Conservation (phyloP, 2,888 invertebrate species). For the Leptinotarsa juncta region DNA sequence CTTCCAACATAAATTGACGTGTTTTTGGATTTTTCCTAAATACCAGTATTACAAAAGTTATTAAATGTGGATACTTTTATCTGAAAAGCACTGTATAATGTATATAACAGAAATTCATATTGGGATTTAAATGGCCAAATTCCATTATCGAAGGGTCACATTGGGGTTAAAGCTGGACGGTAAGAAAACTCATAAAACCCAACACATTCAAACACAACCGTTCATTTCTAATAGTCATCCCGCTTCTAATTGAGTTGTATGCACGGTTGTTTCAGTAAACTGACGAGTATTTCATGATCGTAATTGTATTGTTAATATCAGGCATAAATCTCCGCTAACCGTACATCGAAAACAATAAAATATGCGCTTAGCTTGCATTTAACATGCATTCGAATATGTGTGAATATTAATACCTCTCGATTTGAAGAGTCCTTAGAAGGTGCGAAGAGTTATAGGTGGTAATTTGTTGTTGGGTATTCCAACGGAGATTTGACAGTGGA, state of each 20-base stretch:
- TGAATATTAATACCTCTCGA: conserved; percentile 22
- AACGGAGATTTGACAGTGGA: conserved; percentile 23
- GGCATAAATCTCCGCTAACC: conserved; percentile 6
- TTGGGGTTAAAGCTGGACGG: background rate
- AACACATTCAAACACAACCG: conserved; percentile 12
- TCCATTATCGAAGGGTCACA: background rate
- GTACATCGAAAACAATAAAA: conserved; percentile 22
- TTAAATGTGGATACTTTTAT: too few relatives aligned
- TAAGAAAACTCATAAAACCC: background rate
- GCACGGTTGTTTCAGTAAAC: background rate
- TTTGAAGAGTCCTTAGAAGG: conserved; percentile 25
- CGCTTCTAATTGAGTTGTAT: background rate
- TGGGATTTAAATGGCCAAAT: too few relatives aligned
- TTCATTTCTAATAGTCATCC: conserved; percentile 4
- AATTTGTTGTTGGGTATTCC: conserved; percentile 26
- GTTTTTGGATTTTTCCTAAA: too few relatives aligned
- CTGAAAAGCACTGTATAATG: too few relatives aligned
- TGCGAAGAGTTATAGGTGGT: conserved; percentile 27
- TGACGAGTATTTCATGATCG: conserved; percentile 15
- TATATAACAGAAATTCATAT: too few relatives aligned
- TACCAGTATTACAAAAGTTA: too few relatives aligned
- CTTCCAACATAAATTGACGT: too few relatives aligned
- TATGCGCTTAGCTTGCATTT: conserved; percentile 1
- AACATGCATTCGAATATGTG: conserved; percentile 2
- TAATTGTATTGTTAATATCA: conserved; percentile 21